phyloP scores from a whole-genome alignment of 2,797 vertebrate species.

The Arremon aurantiirostris region DNA sequence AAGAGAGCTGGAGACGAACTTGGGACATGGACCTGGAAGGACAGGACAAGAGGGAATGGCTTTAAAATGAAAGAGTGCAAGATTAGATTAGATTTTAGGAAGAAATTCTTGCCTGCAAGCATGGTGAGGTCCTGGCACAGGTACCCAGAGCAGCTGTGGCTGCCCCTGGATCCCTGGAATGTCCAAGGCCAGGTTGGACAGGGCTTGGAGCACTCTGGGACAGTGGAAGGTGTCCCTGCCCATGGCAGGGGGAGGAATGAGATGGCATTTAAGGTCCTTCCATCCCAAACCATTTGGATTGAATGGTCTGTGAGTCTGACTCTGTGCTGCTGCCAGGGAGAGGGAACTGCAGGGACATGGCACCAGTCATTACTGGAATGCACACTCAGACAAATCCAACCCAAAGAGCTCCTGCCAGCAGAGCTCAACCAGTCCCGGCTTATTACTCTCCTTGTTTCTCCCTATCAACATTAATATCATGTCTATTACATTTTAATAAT shows the following conservation, averaged over 20 bases:
- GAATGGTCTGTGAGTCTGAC: fast-evolving
- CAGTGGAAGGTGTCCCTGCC: background rate
- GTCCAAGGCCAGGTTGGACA: fast-evolving
- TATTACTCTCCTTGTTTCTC: background rate
- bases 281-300: background rate
- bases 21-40: background rate
- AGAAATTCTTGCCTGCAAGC: background rate
- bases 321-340: background rate
- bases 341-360: background rate
- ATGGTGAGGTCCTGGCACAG: background rate
- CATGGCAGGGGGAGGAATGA: background rate
- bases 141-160: background rate
- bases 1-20: background rate
- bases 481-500: background rate
- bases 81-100: background rate
- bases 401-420: background rate
- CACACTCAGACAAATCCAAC: background rate
- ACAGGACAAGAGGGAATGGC: background rate
- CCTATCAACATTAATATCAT: background rate
- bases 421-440: background rate
- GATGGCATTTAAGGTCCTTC: background rate
- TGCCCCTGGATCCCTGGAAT: background rate
- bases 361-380: background rate
- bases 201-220: fast-evolving
- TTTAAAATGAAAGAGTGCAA: background rate